Conservation (phyloP, 92 coral and sea anemone genomes). For the Siderastrea radians region DNA sequence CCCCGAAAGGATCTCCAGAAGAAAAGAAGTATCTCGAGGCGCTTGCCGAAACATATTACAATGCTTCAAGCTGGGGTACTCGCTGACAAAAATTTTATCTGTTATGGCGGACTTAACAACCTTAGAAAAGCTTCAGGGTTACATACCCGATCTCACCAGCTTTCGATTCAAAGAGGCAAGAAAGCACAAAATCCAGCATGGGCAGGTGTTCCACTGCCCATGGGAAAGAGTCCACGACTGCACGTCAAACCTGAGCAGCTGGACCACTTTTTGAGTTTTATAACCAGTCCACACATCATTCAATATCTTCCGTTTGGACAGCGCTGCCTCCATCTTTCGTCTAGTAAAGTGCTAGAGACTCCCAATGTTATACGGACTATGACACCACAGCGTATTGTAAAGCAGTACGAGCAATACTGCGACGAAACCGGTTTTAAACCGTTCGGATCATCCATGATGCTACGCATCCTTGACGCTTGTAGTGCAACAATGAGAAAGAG, state of each 20-base stretch:
- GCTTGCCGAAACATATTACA: too few species aligned
- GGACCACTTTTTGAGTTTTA: conserved; percentile 34
- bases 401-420: conserved; percentile 43
- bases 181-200: conserved; percentile 6
- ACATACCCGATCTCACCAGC: neutral
- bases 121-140: too few species aligned
- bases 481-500: conserved; percentile 40
- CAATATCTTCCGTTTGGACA: conserved; percentile 59
- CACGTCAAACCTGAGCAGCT: conserved; percentile 16
- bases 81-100: too few species aligned
- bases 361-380: conserved; percentile 64
- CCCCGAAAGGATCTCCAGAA: too few species aligned
- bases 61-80: too few species aligned
- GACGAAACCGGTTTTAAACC: conserved; percentile 35
- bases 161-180: conserved; percentile 7
- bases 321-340: conserved; percentile 54
- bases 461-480: conserved; percentile 31
- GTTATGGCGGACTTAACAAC: too few species aligned
- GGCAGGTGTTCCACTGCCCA: conserved; percentile 1
- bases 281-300: conserved; percentile 29
- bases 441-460: conserved; percentile 41
- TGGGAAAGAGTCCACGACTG: conserved; percentile 23
- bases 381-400: conserved; percentile 34
- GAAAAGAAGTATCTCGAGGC: too few species aligned
- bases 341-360: conserved; percentile 47